phyloP scores from a whole-genome alignment of 2,113 vertebrate species.

The Ancistrus triradiatus region DNA sequence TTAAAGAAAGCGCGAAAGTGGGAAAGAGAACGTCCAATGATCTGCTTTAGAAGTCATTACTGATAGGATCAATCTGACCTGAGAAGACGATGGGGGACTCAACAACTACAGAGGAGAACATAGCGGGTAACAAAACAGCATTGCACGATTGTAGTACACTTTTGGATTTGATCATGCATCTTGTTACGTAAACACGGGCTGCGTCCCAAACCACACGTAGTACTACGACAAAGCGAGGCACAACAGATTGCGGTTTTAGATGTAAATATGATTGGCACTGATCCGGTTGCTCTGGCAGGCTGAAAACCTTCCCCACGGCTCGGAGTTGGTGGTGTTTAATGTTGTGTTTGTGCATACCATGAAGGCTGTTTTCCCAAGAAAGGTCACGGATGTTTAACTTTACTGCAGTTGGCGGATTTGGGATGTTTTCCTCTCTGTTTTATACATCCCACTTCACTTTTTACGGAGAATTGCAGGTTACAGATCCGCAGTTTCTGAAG shows the following conservation, averaged over 20 bases:
- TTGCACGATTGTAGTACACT: background rate
- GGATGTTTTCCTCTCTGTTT: slow-evolving; percentile 2
- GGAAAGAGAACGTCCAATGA: background rate
- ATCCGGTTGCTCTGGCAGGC: no score
- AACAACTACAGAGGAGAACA: slow-evolving; percentile 50
- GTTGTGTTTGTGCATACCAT: background rate
- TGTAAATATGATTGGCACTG: no score
- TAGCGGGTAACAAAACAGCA: slow-evolving; percentile 55
- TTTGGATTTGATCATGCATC: slow-evolving; percentile 3
- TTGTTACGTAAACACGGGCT: background rate
- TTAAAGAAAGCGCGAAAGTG: background rate
- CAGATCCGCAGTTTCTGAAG: background rate
- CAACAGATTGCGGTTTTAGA: background rate
- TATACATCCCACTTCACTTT: background rate
- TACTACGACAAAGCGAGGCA: background rate
- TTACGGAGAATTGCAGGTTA: background rate
- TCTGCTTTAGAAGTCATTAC: slow-evolving; percentile 43
- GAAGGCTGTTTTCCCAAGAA: background rate
- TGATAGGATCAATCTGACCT: slow-evolving; percentile 18
- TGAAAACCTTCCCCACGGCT: no score
- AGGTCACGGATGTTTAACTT: background rate
- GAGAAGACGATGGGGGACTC: slow-evolving; percentile 50
- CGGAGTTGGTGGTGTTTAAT: background rate
- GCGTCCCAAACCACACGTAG: slow-evolving; percentile 2
- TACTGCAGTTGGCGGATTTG: background rate